Conservation (phyloP, 2,797 vertebrate genomes). For the Saxicola maurus region DNA sequence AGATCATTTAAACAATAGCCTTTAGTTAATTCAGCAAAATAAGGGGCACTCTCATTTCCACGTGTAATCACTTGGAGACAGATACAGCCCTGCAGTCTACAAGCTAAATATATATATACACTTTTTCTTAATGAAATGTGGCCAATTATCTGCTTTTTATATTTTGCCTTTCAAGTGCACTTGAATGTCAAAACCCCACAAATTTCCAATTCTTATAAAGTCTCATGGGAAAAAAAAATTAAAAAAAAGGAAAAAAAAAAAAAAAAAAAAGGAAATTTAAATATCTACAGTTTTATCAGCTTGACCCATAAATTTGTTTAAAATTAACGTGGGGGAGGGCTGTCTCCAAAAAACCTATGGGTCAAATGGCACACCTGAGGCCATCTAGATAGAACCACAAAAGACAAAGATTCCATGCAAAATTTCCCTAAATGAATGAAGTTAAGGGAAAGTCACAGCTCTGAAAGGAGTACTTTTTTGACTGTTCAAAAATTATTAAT, state of each 20-base stretch:
- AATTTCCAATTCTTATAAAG: neutral
- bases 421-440: neutral
- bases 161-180: accelerated
- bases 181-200: neutral
- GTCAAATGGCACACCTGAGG: neutral
- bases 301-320: neutral
- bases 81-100: neutral
- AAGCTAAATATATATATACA: neutral
- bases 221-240: accelerated
- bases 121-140: neutral
- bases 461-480: neutral
- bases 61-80: neutral
- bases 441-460: neutral
- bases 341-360: neutral
- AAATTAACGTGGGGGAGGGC: neutral
- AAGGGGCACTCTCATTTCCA: neutral
- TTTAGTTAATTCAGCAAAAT: constrained; percentile 17
- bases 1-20: neutral
- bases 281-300: neutral
- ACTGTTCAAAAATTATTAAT: neutral
- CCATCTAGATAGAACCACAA: neutral
- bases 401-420: neutral
- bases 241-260: accelerated
- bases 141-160: neutral
- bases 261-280: accelerated